Conservation (phyloP, 2,888 invertebrate genomes). For the Xanthostigma xanthostigma region DNA sequence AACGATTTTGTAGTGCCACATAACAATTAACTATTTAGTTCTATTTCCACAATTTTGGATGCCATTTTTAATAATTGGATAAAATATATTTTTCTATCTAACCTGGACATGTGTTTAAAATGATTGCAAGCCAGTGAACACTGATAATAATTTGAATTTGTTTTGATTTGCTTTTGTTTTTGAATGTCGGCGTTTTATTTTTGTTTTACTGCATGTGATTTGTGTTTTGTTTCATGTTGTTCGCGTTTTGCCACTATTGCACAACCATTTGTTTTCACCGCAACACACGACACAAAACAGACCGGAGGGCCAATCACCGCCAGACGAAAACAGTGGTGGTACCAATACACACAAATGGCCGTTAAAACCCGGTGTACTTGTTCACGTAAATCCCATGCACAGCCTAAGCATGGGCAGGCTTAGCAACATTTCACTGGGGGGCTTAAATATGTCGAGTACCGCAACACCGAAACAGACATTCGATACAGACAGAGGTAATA, state of each 20-base stretch:
- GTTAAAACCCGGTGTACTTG: slow-evolving; percentile 71
- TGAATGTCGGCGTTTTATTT: slow-evolving; percentile 12
- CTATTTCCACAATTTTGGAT: too few relatives aligned
- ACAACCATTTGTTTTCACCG: too few relatives aligned
- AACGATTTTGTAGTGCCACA: too few relatives aligned
- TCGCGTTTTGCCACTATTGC: neutral
- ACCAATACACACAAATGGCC: slow-evolving; percentile 63
- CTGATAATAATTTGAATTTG: neutral
- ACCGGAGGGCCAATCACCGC: slow-evolving; percentile 32
- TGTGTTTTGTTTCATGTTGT: slow-evolving; percentile 17
- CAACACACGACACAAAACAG: slow-evolving; percentile 17
- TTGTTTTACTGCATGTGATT: too few relatives aligned
- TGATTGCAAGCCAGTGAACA: too few relatives aligned
- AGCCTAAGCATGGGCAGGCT: slow-evolving; percentile 31
- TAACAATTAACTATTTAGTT: too few relatives aligned
- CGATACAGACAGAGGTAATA: slow-evolving; percentile 8
- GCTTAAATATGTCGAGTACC: slow-evolving; percentile 8
- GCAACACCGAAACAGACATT: slow-evolving; percentile 5
- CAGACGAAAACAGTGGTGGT: slow-evolving; percentile 17
- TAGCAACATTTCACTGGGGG: slow-evolving; percentile 9
- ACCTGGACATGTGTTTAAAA: too few relatives aligned
- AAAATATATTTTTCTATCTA: too few relatives aligned
- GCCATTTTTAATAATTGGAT: too few relatives aligned
- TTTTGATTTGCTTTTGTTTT: slow-evolving; percentile 5
- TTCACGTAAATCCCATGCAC: slow-evolving; percentile 74